A percentile compares a stretch with the other conserved stretches of the same genome.
phyloP scores from a whole-genome alignment of 2,888 invertebrate genomes.

The Thysanoteuthis rhombus region DNA sequence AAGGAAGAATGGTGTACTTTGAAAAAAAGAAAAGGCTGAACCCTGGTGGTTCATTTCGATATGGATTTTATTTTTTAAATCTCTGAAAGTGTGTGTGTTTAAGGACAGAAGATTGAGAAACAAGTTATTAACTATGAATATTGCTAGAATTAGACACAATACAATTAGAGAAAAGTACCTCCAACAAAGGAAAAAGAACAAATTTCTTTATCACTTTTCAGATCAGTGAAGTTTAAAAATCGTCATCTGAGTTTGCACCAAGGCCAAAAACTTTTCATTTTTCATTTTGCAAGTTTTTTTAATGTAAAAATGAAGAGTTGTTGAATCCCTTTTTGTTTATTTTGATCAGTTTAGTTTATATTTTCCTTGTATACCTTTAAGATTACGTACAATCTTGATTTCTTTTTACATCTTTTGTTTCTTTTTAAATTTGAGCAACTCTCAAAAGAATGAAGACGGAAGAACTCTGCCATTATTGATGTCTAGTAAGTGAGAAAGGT shows the following conservation, averaged over 20 bases:
- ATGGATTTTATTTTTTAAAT: background rate
- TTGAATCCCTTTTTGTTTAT: background rate
- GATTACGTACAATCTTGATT: background rate
- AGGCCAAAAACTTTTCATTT: background rate
- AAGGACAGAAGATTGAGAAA: background rate
- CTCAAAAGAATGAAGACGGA: background rate
- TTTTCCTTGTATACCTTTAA: background rate
- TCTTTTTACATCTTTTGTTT: background rate
- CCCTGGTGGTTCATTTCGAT: background rate
- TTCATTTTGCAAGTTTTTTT: background rate
- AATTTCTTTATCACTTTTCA: background rate
- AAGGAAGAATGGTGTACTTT: background rate
- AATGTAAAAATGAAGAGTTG: background rate
- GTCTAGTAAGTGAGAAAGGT: background rate
- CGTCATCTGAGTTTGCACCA: background rate
- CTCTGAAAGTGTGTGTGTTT: background rate
- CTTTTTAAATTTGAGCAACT: background rate
- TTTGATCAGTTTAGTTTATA: background rate
- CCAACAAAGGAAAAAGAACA: background rate
- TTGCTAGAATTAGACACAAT: background rate
- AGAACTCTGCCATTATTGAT: background rate
- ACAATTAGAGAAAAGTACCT: background rate
- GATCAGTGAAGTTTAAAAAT: background rate
- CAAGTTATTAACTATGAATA: background rate
- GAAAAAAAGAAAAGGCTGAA: background rate